Evolutionary conservation across 1,140 invertebrate genomes (phyloP), one percentile per base, ranked within the genome.

Genomic region (Pachyrhynchus sulphureomaculatus): DNA sequence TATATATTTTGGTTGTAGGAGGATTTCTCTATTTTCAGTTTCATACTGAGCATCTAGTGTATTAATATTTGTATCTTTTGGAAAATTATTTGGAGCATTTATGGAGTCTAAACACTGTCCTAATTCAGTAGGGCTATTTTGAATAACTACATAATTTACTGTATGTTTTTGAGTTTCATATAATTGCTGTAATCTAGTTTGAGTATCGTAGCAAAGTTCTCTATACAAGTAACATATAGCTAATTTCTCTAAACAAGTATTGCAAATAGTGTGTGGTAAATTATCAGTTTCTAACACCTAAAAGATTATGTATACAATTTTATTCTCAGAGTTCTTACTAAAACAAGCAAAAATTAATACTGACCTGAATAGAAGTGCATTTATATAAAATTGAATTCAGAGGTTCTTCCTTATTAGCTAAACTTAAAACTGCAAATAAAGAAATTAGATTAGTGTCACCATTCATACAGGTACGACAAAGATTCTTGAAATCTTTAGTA

Each of bases 231-330:
- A 71, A 41, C 62, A 67, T 8, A 64, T 55, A 20, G 47, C 63
- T 42, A 73, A 55, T 63, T 72, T 69, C 44, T 68, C 60, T 45
- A 62, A 58, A 39, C 72, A 74, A 21, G 29, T 49, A 26, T 51
- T 51, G 44, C 72, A 74, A 33, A 74, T 72, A 37, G 64, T 55
- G 6, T 37, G 18, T n/a, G 71, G 67, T 53, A 71, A 62, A 29
- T 59, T 42, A 55, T 73, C 70, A 33, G 58, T 53, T 45, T 56
- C 32, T 15, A 18, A 52, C 6, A 72, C 55, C 72, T 73, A 53
- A 39, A 65, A 67, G 9, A 29, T 1, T 42, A 18, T 9, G 10
- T 36, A 18, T 4, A n/a, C n/a, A n/a, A n/a, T n/a, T n/a, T n/a
- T n/a, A n/a, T n/a, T n/a, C n/a, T n/a, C n/a, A n/a, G n/a, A n/a